Conservation (phyloP, 1,140 invertebrate genomes). For the Cyphomyrmex costatus region DNA sequence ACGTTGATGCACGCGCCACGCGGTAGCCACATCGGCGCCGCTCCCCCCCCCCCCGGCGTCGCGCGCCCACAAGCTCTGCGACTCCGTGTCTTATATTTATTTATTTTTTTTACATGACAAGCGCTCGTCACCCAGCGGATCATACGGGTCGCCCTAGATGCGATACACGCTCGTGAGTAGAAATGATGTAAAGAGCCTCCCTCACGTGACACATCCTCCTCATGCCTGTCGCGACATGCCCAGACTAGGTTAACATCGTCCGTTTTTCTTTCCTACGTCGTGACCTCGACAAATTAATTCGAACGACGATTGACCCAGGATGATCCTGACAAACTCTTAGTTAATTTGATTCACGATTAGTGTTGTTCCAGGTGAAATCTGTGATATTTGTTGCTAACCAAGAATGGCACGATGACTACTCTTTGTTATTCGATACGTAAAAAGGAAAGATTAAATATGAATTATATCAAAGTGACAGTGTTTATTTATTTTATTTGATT, state of each 20-base stretch:
- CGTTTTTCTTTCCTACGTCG: neutral
- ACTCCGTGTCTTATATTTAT: neutral
- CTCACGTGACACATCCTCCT: neutral
- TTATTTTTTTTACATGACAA: conserved; percentile 3
- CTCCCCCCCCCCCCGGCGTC: neutral
- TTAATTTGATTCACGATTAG: neutral
- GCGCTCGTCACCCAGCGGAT: neutral
- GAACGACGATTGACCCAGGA: neutral
- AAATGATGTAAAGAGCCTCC: neutral
- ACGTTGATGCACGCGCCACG: too few relatives aligned
- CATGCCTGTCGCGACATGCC: neutral
- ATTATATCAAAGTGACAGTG: neutral
- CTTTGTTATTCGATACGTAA: neutral
- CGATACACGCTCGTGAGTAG: conserved; percentile 78
- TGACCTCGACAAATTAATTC: neutral
- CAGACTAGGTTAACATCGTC: conserved; percentile 17
- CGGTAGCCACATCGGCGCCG: neutral
- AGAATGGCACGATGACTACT: neutral
- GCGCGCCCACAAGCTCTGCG: too few relatives aligned
- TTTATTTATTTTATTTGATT: neutral
- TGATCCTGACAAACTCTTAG: neutral
- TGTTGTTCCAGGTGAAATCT: neutral
- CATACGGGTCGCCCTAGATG: conserved; percentile 67
- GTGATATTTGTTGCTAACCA: neutral
- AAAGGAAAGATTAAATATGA: neutral